phyloP scores from a whole-genome alignment of 2,888 invertebrate species.

The Conistra vaccinii region DNA sequence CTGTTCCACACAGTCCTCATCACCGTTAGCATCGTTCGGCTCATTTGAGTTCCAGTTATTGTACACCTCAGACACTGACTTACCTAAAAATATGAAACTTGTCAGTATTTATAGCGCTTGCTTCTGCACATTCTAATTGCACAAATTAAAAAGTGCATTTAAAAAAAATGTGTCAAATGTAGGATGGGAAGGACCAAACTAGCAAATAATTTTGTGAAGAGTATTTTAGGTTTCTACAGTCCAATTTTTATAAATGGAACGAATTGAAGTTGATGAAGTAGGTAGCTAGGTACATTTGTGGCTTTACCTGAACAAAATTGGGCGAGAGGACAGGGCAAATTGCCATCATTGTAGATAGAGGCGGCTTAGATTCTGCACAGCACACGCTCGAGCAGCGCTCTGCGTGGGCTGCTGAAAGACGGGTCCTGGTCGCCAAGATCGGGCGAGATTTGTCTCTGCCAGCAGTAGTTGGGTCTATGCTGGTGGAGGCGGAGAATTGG shows the following conservation, averaged over 20 bases:
- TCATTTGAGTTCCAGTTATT: background rate
- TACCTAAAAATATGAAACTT: background rate
- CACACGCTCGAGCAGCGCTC: too few relatives aligned
- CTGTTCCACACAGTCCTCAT: conserved; percentile 9
- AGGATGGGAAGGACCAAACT: background rate
- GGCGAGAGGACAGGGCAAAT: too few relatives aligned
- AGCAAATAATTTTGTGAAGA: background rate
- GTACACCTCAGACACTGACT: conserved; percentile 1
- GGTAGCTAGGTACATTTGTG: too few relatives aligned
- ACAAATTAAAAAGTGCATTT: background rate
- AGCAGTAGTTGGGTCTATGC: too few relatives aligned
- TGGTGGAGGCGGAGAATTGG: too few relatives aligned
- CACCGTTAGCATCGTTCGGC: background rate
- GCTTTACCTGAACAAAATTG: too few relatives aligned
- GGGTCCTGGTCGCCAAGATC: too few relatives aligned
- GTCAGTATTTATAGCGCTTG: background rate
- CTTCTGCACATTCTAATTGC: background rate
- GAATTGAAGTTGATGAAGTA: background rate
- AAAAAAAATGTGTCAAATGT: background rate
- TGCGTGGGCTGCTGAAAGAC: too few relatives aligned
- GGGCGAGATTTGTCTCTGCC: too few relatives aligned
- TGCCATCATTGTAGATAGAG: too few relatives aligned
- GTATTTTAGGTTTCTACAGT: background rate
- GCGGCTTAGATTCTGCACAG: too few relatives aligned
- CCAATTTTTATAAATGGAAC: background rate